phyloP scores from a whole-genome alignment of 2,113 vertebrate species.

The Clarias macrocephalus region DNA sequence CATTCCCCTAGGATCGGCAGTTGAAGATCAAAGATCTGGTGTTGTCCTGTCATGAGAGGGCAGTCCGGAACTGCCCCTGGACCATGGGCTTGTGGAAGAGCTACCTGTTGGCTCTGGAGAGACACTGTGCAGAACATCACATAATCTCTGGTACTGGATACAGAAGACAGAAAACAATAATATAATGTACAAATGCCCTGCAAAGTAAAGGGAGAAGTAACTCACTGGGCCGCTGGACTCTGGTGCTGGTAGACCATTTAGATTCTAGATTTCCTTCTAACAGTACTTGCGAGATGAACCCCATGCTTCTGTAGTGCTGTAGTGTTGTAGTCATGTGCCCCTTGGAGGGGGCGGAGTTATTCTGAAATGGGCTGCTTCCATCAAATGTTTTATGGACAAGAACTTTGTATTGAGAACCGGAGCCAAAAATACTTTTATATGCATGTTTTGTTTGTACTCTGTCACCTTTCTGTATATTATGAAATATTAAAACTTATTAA shows the following conservation, averaged over 20 bases:
- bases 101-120: slow-evolving; percentile 89
- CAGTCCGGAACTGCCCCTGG: slow-evolving; percentile 96
- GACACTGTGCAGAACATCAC: slow-evolving; percentile 82
- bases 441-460: neutral
- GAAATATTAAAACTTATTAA: neutral
- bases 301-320: neutral
- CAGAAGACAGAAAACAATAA: neutral
- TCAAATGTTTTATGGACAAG: neutral
- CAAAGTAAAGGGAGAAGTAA: neutral
- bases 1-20: slow-evolving; percentile 81
- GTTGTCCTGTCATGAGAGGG: slow-evolving; percentile 85
- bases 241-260: neutral
- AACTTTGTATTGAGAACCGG: neutral
- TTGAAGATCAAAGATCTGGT: slow-evolving; percentile 92
- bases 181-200: neutral
- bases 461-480: neutral
- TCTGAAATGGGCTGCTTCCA: neutral
- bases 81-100: slow-evolving; percentile 91
- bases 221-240: neutral
- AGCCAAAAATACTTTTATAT: neutral
- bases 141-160: slow-evolving; percentile 76
- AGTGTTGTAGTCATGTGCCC: neutral
- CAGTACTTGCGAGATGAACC: neutral
- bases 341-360: neutral
- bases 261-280: neutral